phyloP scores from a whole-genome alignment of 1,140 invertebrate species.

The Listronotus bonariensis region DNA sequence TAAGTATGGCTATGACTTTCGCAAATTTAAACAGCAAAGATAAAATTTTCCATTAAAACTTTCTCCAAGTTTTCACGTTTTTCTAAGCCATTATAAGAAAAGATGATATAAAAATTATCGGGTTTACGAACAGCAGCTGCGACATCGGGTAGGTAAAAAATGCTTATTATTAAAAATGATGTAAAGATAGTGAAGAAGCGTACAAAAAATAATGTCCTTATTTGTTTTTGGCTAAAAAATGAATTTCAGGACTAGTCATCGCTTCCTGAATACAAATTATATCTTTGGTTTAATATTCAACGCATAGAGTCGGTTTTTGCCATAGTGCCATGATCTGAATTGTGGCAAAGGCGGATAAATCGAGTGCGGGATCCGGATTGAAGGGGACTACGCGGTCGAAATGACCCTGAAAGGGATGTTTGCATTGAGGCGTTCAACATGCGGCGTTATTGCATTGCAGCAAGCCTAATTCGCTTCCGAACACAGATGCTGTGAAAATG shows the following conservation, averaged over 20 bases:
- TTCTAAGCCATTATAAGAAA: too few species aligned
- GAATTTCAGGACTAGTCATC: conserved; percentile 9
- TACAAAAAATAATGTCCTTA: conserved; percentile 18
- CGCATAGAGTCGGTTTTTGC: conserved; percentile 19
- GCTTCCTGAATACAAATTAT: conserved; percentile 30
- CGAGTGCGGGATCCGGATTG: conserved; percentile 8
- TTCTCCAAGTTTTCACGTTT: too few species aligned
- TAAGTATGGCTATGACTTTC: too few species aligned
- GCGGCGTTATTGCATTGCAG: conserved; percentile 3
- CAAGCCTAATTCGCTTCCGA: conserved; percentile 2
- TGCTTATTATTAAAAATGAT: conserved; percentile 4
- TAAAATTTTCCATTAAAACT: too few species aligned
- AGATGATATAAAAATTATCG: too few species aligned
- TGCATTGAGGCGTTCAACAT: conserved; percentile 3
- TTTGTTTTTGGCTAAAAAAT: conserved; percentile 22
- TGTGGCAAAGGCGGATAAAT: conserved; percentile 3
- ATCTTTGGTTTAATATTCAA: conserved; percentile 25
- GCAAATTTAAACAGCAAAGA: too few species aligned
- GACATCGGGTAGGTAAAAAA: not conserved
- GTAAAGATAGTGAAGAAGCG: not conserved
- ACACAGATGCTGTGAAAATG: conserved; percentile 6
- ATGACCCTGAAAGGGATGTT: conserved; percentile 13
- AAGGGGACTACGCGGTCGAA: conserved; percentile 6
- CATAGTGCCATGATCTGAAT: conserved; percentile 24
- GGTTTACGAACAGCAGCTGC: not conserved